A percentile compares a stretch with the other conserved stretches of the same genome.
These are phyloP conservation scores for Macropis europaea DNA, from an alignment of 2,888 invertebrate genomes.

Conservation along the genomic window DNA sequence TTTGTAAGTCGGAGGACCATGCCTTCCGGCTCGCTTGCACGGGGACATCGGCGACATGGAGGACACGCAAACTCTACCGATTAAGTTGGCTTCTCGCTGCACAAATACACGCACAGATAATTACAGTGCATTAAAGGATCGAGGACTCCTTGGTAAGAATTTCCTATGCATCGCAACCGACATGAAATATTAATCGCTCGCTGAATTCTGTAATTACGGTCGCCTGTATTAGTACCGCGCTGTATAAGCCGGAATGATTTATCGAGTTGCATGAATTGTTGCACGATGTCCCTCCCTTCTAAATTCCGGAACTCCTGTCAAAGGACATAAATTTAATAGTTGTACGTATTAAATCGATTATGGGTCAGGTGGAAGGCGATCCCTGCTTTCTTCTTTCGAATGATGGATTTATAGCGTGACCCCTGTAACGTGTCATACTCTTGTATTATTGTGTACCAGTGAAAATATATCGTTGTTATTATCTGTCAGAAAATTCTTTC, in stretches of 20 bases:
- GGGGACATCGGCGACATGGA: constrained; percentile 73
- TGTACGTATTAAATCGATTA: constrained; percentile 25
- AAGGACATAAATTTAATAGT: constrained; percentile 34
- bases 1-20: constrained; percentile 26
- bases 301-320: constrained; percentile 2
- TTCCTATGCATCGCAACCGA: constrained; percentile 24
- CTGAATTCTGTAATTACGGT: constrained; percentile 24
- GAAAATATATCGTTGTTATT: neutral
- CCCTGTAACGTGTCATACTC: neutral
- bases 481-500: too few relatives aligned
- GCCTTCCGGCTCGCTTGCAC: constrained; percentile 29
- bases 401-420: neutral
- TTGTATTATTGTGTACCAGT: neutral
- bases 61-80: constrained; percentile 67
- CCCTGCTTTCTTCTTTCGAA: neutral
- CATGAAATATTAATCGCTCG: constrained; percentile 45
- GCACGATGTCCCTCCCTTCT: neutral
- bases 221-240: neutral
- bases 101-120: constrained; percentile 52
- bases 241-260: constrained; percentile 20
- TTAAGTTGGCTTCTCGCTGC: constrained; percentile 44
- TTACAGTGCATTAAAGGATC: constrained; percentile 34
- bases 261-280: constrained; percentile 28
- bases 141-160: constrained; percentile 18
- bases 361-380: neutral